Evolutionary conservation across 2,797 vertebrate genomes (phyloP).

Genomic region (Spondyliosoma cantharus): DNA sequence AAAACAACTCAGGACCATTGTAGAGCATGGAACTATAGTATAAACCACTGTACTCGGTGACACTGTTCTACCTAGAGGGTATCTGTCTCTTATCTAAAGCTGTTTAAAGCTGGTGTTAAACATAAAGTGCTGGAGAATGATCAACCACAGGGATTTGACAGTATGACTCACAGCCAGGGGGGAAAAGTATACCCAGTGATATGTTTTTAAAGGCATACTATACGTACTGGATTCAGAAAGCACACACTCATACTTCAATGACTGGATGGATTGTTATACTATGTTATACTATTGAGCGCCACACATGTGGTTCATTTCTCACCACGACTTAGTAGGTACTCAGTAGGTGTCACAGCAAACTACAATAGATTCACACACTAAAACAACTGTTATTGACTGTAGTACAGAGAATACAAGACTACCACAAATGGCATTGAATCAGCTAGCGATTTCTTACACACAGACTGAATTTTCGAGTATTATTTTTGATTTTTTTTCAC

Average conservation of each 20-base stretch:
- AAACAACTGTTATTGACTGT: neutral
- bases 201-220: neutral
- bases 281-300: neutral
- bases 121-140: constrained; percentile 74
- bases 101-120: constrained; percentile 64
- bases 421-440: neutral
- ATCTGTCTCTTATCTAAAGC: constrained; percentile 67
- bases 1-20: neutral
- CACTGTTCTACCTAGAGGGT: constrained; percentile 39
- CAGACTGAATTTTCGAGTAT: neutral
- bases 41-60: constrained; percentile 37
- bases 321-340: neutral
- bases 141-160: constrained; percentile 51
- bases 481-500: neutral
- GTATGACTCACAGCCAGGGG: constrained; percentile 30
- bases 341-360: neutral
- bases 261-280: too few relatives aligned
- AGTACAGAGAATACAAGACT: neutral
- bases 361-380: neutral
- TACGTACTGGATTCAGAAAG: neutral
- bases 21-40: constrained; percentile 1
- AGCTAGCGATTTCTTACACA: neutral
- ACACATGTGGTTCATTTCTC: neutral
- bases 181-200: neutral
- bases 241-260: too few relatives aligned